Base-by-base conservation (phyloP, 1,140 invertebrate genomes). In the Eurosta solidaginis region DNA sequence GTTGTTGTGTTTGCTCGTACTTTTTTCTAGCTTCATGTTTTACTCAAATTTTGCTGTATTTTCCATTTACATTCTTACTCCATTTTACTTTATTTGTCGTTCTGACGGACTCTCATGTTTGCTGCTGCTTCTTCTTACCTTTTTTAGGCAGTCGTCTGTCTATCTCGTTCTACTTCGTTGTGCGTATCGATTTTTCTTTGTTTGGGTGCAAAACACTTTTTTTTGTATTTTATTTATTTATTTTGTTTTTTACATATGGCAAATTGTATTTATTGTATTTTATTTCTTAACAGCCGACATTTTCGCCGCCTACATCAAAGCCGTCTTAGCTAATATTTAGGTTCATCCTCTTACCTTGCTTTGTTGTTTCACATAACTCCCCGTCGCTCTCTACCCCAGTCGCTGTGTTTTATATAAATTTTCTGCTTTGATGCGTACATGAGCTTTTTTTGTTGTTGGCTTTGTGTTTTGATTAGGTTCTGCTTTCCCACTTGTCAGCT, bases 181-280 rank as follows among this genome's bases (percentile, higher is more conserved):
- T 59, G 1, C 40, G 59, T 68, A 68, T 68, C 27, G 59, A 68
- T 68, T 68, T 68, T 68, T 20, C 59, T 68, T 68, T 68, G 59
- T 68, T 68, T 68, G 59, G 59, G 59, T 68, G 59, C 59, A 68
- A 68, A 68, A 68, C 59, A 68, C 59, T 29, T 68, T 29, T 9
- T 68, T 22, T 33, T 68, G 59, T 33, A 33, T 33, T 33, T 68
- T 42, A 40, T 40, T 68, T 68, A 36, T 63, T 17, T 27, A 10
- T 54, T 1, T 54, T 14, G 52, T 12, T 54, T 54, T 54, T 68
- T 22, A 9, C 40, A 3, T 63, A n/a, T n/a, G n/a, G n/a, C n/a
- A n/a, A n/a, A n/a, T n/a, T n/a, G n/a, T 20, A 1, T 42, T 68
- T 68, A 29, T 1, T 10, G 29, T 68, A 40, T 27, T 12, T 68